Base-by-base conservation (phyloP, 1,140 invertebrate species). In the Zaprionus davidi region DNA sequence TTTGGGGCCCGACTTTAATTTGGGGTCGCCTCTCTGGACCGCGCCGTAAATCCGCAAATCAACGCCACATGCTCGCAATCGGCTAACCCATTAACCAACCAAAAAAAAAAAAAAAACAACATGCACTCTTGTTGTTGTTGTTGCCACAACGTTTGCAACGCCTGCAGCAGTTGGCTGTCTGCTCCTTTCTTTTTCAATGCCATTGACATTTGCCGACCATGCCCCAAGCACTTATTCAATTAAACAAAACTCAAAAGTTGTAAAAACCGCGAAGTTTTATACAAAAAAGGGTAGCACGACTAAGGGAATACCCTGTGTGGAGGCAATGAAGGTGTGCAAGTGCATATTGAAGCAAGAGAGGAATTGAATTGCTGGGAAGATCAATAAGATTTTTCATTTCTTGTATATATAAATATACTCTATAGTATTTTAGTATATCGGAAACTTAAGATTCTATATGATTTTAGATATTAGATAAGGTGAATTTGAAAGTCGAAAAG, bases 141-240 rank as follows among this genome's bases (percentile, higher is more conserved):
- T 31, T 31, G 28, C 28, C 28, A 9, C 28, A 31, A 31, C 28
- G 28, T 7, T 31, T 31, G 64, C 64, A 56, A 68, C 55, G 44
- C 53, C 64, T 58, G 65, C 22, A 58, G 65, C 41, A 17, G n/a
- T 46, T n/a, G 6, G 6, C 7, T 49, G 24, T 26, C 51, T 24
- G 44, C 7, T 36, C 56, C 55, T 82, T 76, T 79, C 64, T 73
- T 79, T 71, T 82, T 20, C 20, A 69, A 53, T 74, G 82, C 82
- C 81, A 82, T 81, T 84, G 81, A 74, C 79, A 84, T 81, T 85
- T 68, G 58, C 49, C 46, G 63, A 62, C 74, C 73, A 49, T 56
- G 49, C 60, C 49, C 64, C 55, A 26, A 44, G 22, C 82, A 88
- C 65, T 87, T 81, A 87, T 87, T 87, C 84, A 87, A 87, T 87